Conservation (phyloP, 2,113 vertebrate genomes). For the Sinocyclocheilus anophthalmus region DNA sequence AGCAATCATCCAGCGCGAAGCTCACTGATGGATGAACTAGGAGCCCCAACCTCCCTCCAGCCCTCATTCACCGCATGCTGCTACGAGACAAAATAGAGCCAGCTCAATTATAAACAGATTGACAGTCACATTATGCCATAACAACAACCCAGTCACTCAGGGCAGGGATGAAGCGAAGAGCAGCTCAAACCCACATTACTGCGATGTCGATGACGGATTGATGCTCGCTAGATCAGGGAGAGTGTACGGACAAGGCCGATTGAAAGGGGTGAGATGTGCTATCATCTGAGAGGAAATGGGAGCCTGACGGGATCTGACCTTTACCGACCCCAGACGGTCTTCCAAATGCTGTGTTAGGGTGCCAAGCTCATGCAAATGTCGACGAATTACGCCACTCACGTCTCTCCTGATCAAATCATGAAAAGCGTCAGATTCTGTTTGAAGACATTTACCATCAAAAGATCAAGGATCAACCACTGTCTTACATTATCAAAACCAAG, state of each 20-base stretch:
- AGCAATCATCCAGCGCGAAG: conserved; percentile 43
- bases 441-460: conserved; percentile 5
- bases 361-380: conserved; percentile 27
- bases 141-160: conserved; percentile 47
- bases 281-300: conserved; percentile 26
- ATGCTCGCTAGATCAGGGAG: neutral
- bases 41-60: conserved; percentile 43
- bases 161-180: conserved; percentile 35
- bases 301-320: conserved; percentile 31
- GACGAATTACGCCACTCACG: neutral
- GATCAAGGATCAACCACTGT: neutral
- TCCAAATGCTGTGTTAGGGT: neutral
- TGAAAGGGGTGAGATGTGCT: conserved; percentile 5
- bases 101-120: conserved; percentile 59
- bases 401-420: neutral
- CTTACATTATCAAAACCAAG: neutral
- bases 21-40: conserved; percentile 48
- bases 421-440: conserved; percentile 12
- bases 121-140: conserved; percentile 55
- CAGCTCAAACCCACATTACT: conserved; percentile 24
- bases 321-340: conserved; percentile 9
- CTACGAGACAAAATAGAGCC: conserved; percentile 53
- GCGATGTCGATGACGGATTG: conserved; percentile 16
- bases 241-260: conserved; percentile 15
- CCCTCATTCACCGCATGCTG: conserved; percentile 45